Percentiles rank a stretch among this genome's conserved stretches.
Conservation (phyloP, 2,797 vertebrate genomes). For the Tragopan temminckii region DNA sequence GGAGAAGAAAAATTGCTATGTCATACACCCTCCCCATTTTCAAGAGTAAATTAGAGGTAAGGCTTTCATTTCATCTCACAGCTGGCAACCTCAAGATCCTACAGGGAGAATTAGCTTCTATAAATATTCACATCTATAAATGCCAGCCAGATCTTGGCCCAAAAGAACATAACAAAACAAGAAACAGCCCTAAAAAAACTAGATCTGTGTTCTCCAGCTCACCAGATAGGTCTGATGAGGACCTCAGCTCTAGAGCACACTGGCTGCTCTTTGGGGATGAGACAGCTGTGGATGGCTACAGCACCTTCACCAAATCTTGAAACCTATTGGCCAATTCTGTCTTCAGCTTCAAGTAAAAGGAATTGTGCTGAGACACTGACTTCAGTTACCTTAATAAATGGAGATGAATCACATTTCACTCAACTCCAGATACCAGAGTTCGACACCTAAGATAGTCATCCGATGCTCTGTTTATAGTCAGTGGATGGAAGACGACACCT, state of each 20-base stretch:
- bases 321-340: neutral
- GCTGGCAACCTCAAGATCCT: constrained; percentile 24
- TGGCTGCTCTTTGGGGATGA: neutral
- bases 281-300: neutral
- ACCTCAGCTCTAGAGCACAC: neutral
- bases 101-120: constrained; percentile 6
- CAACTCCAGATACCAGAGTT: neutral
- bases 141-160: constrained; percentile 38
- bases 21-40: neutral
- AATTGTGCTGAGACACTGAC: neutral
- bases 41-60: constrained; percentile 38
- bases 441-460: neutral
- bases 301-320: neutral
- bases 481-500: neutral
- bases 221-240: neutral
- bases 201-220: neutral
- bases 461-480: constrained; percentile 9
- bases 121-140: constrained; percentile 42
- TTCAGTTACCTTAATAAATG: neutral
- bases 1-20: constrained; percentile 7
- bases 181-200: neutral
- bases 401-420: constrained; percentile 23
- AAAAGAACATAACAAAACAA: neutral
- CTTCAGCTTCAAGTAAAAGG: neutral
- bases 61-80: constrained; percentile 33